Evolutionary conservation across 30 jellyfish, hydroid and myxozoan species (phyloP), one percentile per base, ranked within the genome.

Genomic region (Chrysaora quinquecirrha): DNA sequence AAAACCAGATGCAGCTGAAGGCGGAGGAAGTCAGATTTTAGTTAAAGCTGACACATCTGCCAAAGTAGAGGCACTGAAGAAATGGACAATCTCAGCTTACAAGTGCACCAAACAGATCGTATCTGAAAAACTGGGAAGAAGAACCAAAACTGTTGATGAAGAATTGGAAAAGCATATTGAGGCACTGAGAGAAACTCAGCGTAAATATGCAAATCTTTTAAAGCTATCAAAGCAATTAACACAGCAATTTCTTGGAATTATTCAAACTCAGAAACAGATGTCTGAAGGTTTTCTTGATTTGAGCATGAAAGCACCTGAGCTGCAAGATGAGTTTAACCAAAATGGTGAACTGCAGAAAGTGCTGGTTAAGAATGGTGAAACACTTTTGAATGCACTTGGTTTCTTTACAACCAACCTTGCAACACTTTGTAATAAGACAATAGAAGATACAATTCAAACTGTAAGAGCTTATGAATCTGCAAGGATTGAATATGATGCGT

Each of bases 121-220:
- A 3, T 88, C 97, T 14, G 99, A 95, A 58, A 95, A 84, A 79
- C 95, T 95, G 69, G 99, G 99, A 1, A 84, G 97, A 31, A 88
- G 99, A 64, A 79, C 99, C 72, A 78, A 92, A 80, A 95, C 99
- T 64, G 99, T 95, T 22, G 99, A 95, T 84, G 89, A 96, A 34
- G 99, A 89, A 64, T 83, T 95, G 48, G 99, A 95, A 35, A 88
- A 83, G 78, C 99, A 89, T 38, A 89, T 95, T 69, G 96, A 84
- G 46, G 74, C 73, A 64, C 68, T 95, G n/a, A 84, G 94, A 69
- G 99, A 95, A 22, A 95, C 97, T 3, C 99, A 95, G 76, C 71
- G 86, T 56, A 82, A 88, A 38, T 95, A 95, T 75, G 95, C 96
- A 1, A 84, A 83, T 71, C 71, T 95, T 18, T 74, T 95, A 54